A percentile compares a stretch with the other conserved stretches of the same genome.
Evolutionary conservation across 2,888 invertebrate genomes (phyloP).

Genomic region (Diarsia mendica): DNA sequence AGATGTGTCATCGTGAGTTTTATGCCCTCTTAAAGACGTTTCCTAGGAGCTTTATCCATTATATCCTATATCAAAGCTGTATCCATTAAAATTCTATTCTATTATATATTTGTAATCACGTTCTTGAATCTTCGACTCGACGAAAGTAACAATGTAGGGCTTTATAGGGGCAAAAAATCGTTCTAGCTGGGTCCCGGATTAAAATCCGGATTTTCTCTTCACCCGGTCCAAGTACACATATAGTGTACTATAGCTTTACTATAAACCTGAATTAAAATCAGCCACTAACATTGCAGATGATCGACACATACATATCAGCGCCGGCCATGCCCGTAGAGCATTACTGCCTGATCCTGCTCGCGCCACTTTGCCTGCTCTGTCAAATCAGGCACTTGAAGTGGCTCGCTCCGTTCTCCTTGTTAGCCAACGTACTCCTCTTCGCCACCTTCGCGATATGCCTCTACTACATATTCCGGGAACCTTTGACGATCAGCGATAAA

Average conservation of each 20-base stretch:
- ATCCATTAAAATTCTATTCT: no score
- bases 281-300: constrained; percentile 76
- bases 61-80: no score
- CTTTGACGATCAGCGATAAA: constrained; percentile 84
- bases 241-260: neutral
- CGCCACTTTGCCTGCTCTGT: constrained; percentile 83
- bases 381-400: constrained; percentile 94
- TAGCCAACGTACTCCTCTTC: constrained; percentile 95
- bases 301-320: constrained; percentile 81
- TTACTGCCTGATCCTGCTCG: constrained; percentile 82
- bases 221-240: no score
- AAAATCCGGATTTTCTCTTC: no score
- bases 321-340: constrained; percentile 79
- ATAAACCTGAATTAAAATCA: neutral
- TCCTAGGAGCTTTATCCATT: no score
- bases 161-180: no score
- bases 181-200: no score
- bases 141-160: no score
- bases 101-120: no score
- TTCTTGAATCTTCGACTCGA: no score
- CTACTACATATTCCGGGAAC: constrained; percentile 93
- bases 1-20: no score
- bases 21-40: no score
- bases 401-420: constrained; percentile 96
- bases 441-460: constrained; percentile 95